Conservation (phyloP, 2,888 invertebrate genomes). For the Ophioninae sp. region DNA sequence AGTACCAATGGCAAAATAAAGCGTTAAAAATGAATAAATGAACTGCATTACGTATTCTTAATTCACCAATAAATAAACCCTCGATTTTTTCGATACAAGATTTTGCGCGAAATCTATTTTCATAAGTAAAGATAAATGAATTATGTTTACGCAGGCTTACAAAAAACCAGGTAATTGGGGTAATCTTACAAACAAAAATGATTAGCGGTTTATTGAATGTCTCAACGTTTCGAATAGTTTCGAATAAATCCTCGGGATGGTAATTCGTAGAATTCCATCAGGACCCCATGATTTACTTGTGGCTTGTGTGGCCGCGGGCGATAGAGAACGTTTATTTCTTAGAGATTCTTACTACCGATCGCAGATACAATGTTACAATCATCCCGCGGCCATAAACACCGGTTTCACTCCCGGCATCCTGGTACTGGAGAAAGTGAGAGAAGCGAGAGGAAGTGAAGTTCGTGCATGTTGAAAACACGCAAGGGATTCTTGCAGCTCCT, state of each 20-base stretch:
- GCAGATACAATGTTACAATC: slow-evolving; percentile 49
- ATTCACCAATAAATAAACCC: too few relatives aligned
- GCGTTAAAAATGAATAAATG: too few relatives aligned
- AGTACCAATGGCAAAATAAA: too few relatives aligned
- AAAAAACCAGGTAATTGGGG: too few relatives aligned
- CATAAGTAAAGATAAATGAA: too few relatives aligned
- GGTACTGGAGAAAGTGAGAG: not conserved
- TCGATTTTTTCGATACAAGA: too few relatives aligned
- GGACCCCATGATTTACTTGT: slow-evolving; percentile 17
- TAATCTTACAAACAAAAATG: too few relatives aligned
- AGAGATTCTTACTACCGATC: slow-evolving; percentile 9
- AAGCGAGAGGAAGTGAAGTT: not conserved
- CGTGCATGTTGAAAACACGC: slow-evolving; percentile 11
- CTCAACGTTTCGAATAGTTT: too few relatives aligned
- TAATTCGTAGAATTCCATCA: slow-evolving; percentile 18
- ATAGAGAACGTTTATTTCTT: slow-evolving; percentile 16
- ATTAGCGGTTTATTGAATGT: too few relatives aligned
- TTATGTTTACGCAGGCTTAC: too few relatives aligned
- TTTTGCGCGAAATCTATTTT: too few relatives aligned
- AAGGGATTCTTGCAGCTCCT: not conserved
- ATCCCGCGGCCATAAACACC: slow-evolving; percentile 9
- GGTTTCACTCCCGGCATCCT: slow-evolving; percentile 30
- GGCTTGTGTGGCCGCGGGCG: slow-evolving; percentile 19
- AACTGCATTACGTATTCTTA: too few relatives aligned
- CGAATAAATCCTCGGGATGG: not conserved